Evolutionary conservation across 2,113 vertebrate genomes (phyloP).

Genomic region (Ellobius talpinus): DNA sequence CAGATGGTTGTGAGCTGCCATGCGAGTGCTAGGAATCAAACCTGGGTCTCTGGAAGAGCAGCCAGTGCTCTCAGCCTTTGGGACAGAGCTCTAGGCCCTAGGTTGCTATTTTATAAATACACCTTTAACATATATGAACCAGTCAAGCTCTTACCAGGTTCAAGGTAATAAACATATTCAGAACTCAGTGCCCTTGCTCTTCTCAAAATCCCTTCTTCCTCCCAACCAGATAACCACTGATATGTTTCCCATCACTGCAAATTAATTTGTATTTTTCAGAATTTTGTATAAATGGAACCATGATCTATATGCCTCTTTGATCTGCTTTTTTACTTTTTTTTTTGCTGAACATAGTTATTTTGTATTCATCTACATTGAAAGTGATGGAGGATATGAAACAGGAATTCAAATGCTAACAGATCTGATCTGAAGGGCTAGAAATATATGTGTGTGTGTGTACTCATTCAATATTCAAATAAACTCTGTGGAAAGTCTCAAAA

Average conservation of each 20-base stretch:
- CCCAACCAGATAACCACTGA: not conserved
- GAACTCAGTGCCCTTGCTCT: not conserved
- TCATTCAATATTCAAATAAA: too few species aligned
- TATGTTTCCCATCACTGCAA: not conserved
- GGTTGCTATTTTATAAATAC: not conserved
- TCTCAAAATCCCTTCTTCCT: not conserved
- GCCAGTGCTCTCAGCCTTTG: not conserved
- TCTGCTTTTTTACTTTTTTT: not conserved
- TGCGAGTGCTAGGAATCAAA: too few species aligned
- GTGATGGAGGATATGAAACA: not conserved
- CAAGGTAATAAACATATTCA: not conserved
- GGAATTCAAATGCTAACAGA: not conserved
- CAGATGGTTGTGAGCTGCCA: not conserved
- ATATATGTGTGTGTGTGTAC: too few species aligned
- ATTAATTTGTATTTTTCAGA: not conserved
- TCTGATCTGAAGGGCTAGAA: not conserved
- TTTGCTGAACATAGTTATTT: not conserved
- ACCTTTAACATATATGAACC: not conserved
- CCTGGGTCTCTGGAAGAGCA: not conserved
- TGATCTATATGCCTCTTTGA: not conserved
- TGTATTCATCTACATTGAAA: not conserved
- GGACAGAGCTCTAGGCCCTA: not conserved
- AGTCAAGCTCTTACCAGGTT: not conserved
- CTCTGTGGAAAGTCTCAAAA: not conserved
- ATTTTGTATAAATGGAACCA: not conserved